Evolutionary conservation across 2,113 vertebrate genomes (phyloP), one percentile per base, ranked within the genome.

Genomic region (Steatornis caripensis): DNA sequence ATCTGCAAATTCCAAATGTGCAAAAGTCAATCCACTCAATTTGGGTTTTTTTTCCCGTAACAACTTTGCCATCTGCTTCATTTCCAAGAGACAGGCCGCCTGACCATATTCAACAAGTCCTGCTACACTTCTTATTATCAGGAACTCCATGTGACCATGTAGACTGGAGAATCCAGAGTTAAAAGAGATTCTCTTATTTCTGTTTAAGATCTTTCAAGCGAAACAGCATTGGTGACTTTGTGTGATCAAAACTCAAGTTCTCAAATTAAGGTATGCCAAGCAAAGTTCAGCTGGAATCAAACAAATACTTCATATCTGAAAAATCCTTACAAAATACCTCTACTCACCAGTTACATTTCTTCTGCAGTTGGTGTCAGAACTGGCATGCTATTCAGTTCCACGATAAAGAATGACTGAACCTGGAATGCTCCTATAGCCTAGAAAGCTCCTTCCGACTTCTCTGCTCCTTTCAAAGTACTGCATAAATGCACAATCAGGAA

Each of bases 311-410:
- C 2, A 12, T 32, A 91, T 68, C 70, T 77, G 74, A 82, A 74
- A 94, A 95, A 76, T 39, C 84, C 91, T 97, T 90, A 93, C 54
- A 85, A 94, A 90, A 95, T 20, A 92, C 95, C 92, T 80, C 41
- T 93, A 96, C 85, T 93, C 71, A 95, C 87, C 92, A 84, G 45
- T 66, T 14, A 26, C 23, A 77, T 24, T 74, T 84, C 92, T 79
- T 77, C 75, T 43, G 87, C 15, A 85, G 90, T 3, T 49, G 93
- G 8, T 34, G 48, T 82, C 54, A 79, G 64, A 90, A 93, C 57
- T 90, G 91, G 72, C 77, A 80, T 12, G 69, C 77, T 91, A 69
- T 68, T 95, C 87, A 95, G 72, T 76, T 61, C 84, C 83, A 74
- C 10, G 18, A 57, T 5, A 93, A 65, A 84, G 68, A 93, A 32